These are phyloP conservation scores for Lepetodrilus schrolli DNA, from an alignment of 2,888 invertebrate genomes.

Conservation along the genomic window DNA sequence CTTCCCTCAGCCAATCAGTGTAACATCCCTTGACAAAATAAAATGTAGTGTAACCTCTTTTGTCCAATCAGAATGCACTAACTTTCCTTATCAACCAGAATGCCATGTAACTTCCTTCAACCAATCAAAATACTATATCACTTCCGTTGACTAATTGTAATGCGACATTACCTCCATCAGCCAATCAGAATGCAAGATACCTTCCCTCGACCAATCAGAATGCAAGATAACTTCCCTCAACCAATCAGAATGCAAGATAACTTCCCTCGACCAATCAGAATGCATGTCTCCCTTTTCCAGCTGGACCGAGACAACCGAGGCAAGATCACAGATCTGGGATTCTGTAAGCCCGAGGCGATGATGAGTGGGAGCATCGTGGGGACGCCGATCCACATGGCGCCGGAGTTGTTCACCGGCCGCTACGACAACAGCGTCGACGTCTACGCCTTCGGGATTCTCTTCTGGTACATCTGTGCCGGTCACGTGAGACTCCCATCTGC, in stretches of 20 bases:
- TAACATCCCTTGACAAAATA: no score
- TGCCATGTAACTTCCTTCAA: no score
- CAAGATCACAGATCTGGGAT: constrained; percentile 90
- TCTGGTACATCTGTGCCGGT: constrained; percentile 92
- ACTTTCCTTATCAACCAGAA: no score
- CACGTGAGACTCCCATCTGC: constrained; percentile 85
- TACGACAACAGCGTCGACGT: constrained; percentile 91
- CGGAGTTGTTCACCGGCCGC: constrained; percentile 86
- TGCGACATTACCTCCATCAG: no score
- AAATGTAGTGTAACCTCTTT: no score
- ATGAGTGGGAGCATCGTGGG: constrained; percentile 91
- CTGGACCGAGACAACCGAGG: constrained; percentile 84
- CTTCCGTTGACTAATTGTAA: no score
- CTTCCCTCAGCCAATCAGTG: no score
- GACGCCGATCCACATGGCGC: constrained; percentile 91
- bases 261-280: background rate
- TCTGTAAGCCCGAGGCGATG: constrained; percentile 92
- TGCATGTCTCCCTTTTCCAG: constrained; percentile 74
- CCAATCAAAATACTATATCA: no score
- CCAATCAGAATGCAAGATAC: no score
- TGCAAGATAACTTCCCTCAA: background rate
- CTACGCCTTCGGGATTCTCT: constrained; percentile 91
- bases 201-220: no score
- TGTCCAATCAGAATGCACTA: no score
- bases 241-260: background rate